A percentile compares a stretch with the other conserved stretches of the same genome.
phyloP scores from a whole-genome alignment of 2,888 invertebrate species.

The Polymixis lichenea region DNA sequence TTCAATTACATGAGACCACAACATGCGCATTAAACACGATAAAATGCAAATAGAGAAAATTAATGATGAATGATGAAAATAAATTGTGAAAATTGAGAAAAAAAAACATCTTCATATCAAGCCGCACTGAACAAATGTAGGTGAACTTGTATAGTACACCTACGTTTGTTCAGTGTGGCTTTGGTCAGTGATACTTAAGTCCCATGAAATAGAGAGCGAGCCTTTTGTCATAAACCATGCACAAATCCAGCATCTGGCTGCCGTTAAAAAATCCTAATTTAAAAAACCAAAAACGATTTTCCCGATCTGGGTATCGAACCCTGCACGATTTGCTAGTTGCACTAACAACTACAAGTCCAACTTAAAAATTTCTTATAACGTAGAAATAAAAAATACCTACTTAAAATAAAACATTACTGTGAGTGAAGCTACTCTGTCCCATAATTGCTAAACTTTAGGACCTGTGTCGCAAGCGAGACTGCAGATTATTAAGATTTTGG shows the following conservation, averaged over 20 bases:
- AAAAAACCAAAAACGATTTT: neutral
- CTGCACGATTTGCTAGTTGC: neutral
- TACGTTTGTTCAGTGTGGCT: too few species aligned
- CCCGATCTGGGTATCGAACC: neutral
- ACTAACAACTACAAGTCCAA: neutral
- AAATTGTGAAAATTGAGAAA: too few species aligned
- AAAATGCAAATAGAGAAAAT: too few species aligned
- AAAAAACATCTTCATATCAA: neutral
- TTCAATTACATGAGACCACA: too few species aligned
- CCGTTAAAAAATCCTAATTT: neutral
- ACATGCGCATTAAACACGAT: too few species aligned
- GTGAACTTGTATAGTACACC: neutral
- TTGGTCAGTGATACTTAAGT: neutral
- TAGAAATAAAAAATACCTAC: neutral
- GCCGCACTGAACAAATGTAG: too few species aligned
- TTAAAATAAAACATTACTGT: too few species aligned
- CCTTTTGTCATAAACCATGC: neutral
- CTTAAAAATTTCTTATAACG: neutral
- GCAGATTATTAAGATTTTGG: slow-evolving; percentile 13
- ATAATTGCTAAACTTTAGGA: slow-evolving; percentile 18
- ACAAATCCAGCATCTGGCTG: neutral
- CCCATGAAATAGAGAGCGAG: neutral
- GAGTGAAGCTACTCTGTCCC: neutral
- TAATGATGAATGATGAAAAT: too few species aligned
- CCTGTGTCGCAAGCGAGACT: neutral